Percentiles rank a stretch among this genome's conserved stretches.
phyloP scores from a whole-genome alignment of 2,797 vertebrate genomes.

The Sarcoramphus papa region DNA sequence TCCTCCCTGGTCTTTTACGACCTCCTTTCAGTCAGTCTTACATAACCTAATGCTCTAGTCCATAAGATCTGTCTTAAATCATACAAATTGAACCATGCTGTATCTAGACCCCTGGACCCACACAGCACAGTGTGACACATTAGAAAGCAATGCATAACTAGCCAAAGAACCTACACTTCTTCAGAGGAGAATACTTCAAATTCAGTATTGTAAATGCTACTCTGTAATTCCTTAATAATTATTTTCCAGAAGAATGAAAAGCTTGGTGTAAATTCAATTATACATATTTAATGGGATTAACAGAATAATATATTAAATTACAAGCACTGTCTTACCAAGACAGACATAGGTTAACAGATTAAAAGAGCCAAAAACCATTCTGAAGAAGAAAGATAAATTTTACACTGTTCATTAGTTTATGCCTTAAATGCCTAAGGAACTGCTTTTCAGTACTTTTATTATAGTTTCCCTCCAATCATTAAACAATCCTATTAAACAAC shows the following conservation, averaged over 20 bases:
- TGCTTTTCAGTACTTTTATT: background rate
- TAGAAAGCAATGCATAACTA: background rate
- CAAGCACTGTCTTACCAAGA: background rate
- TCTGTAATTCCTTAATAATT: background rate
- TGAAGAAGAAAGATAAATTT: background rate
- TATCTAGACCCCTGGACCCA: background rate
- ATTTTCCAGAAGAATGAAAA: background rate
- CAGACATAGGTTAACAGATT: background rate
- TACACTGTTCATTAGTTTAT: background rate
- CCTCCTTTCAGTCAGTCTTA: background rate
- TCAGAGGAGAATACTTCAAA: background rate
- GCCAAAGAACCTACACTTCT: background rate
- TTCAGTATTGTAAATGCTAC: background rate
- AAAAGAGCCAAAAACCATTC: background rate
- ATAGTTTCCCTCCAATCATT: background rate
- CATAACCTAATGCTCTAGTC: background rate
- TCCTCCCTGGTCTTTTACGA: background rate
- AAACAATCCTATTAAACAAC: background rate
- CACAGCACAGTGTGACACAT: background rate
- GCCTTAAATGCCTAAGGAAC: background rate
- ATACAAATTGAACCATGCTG: background rate
- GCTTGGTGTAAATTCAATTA: background rate
- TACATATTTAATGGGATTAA: background rate
- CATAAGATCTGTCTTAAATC: accelerated
- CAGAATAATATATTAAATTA: background rate